A percentile compares a stretch with the other conserved stretches of the same genome.
Conservation (phyloP, 2,888 invertebrate genomes). For the Cremastobaeus sp. region DNA sequence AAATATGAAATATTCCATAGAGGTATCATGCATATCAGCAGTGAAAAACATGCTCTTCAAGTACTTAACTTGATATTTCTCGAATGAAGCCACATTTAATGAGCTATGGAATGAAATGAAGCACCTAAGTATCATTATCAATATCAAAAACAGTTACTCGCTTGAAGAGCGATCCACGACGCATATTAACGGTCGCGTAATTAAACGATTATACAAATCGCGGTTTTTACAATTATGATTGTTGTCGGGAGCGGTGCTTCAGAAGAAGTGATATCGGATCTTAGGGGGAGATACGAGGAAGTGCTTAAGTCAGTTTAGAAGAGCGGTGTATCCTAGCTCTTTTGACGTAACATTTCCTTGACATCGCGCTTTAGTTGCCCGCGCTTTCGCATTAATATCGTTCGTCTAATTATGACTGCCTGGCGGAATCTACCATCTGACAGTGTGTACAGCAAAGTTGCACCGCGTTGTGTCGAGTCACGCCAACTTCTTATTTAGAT, state of each 20-base stretch:
- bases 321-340: conserved; percentile 61
- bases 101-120: too few relatives aligned
- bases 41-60: too few relatives aligned
- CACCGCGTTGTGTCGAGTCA: conserved; percentile 70
- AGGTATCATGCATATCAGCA: too few relatives aligned
- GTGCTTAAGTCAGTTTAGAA: conserved; percentile 63
- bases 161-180: conserved; percentile 21
- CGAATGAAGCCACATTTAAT: too few relatives aligned
- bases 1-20: too few relatives aligned
- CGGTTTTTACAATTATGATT: conserved; percentile 48
- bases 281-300: conserved; percentile 56
- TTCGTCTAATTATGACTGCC: conserved; percentile 70
- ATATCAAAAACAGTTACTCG: conserved; percentile 27
- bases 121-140: too few relatives aligned
- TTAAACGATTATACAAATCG: conserved; percentile 56
- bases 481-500: conserved; percentile 74
- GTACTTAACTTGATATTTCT: too few relatives aligned
- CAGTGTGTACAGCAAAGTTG: conserved; percentile 63
- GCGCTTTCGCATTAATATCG: conserved; percentile 68
- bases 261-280: conserved; percentile 44
- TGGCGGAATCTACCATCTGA: conserved; percentile 70
- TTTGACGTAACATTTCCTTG: conserved; percentile 68
- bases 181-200: conserved; percentile 37
- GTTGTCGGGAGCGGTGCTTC: conserved; percentile 42
- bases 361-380: conserved; percentile 66